These are phyloP conservation scores for Oegoconia quadripuncta DNA, from an alignment of 2,888 invertebrate genomes.

Conservation along the genomic window DNA sequence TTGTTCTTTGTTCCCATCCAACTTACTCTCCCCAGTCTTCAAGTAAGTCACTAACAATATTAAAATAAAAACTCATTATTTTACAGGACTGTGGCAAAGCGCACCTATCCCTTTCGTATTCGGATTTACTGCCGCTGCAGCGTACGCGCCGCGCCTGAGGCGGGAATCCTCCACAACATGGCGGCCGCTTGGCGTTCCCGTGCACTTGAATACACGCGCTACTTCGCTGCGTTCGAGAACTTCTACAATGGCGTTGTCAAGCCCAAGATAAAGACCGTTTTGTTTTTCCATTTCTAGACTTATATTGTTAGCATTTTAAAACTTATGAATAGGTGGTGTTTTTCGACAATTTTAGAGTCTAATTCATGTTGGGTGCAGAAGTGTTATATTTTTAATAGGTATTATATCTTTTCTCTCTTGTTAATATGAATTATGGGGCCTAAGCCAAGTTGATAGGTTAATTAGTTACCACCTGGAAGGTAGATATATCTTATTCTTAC, in stretches of 20 bases:
- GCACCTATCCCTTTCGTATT: constrained; percentile 26
- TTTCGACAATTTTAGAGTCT: not conserved
- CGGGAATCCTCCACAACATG: constrained; percentile 35
- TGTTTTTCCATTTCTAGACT: constrained; percentile 61
- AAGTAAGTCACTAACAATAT: too few relatives aligned
- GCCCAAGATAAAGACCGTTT: constrained; percentile 55
- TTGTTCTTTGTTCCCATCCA: too few relatives aligned
- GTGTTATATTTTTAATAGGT: too few relatives aligned
- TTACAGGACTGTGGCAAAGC: constrained; percentile 54
- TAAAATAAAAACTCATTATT: too few relatives aligned
- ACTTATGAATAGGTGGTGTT: constrained; percentile 1
- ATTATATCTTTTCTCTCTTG: too few relatives aligned
- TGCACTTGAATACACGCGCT: constrained; percentile 44
- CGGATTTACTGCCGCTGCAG: constrained; percentile 32
- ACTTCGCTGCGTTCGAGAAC: constrained; percentile 47
- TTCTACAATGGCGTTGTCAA: constrained; percentile 60
- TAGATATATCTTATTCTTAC: too few relatives aligned
- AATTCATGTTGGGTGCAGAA: not conserved
- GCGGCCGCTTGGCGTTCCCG: constrained; percentile 47
- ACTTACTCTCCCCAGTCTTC: too few relatives aligned
- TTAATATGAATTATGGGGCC: too few relatives aligned
- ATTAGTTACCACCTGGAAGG: too few relatives aligned
- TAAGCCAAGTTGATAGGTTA: too few relatives aligned
- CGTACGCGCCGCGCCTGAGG: constrained; percentile 25
- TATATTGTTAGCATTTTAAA: constrained; percentile 14